Evolutionary conservation across 2,888 invertebrate species (phyloP).

Genomic region (Nomada flava): DNA sequence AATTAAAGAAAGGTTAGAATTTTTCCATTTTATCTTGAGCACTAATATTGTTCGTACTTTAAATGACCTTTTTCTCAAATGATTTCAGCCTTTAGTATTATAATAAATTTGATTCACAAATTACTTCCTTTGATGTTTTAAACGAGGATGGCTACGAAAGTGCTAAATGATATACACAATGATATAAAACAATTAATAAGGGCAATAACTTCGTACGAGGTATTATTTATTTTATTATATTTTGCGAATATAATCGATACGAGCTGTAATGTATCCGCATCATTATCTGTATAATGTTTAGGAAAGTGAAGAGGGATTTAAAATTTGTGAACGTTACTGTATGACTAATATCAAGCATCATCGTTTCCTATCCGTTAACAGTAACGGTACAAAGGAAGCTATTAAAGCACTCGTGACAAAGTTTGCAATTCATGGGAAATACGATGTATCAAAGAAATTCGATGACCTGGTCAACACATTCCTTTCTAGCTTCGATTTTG

Average conservation of each 20-base stretch:
- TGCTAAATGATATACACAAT: conserved; percentile 78
- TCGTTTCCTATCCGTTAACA: conserved; percentile 84
- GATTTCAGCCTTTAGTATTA: neutral
- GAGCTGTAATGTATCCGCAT: neutral
- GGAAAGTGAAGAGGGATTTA: conserved; percentile 83
- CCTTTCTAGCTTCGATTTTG: conserved; percentile 80
- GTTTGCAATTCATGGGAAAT: conserved; percentile 84
- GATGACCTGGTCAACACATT: conserved; percentile 80
- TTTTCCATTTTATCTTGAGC: neutral
- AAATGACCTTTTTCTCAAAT: neutral
- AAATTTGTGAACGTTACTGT: conserved; percentile 82
- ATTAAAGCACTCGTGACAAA: conserved; percentile 84
- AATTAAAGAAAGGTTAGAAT: conserved; percentile 33
- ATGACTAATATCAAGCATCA: conserved; percentile 84
- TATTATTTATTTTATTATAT: conserved; percentile 49
- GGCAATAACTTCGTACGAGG: conserved; percentile 79
- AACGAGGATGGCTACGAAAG: conserved; percentile 86
- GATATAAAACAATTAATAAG: conserved; percentile 80
- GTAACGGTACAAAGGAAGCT: conserved; percentile 83
- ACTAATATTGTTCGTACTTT: neutral
- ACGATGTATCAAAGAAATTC: conserved; percentile 84
- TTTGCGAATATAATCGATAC: neutral
- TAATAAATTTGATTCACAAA: neutral
- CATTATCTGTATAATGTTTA: conserved; percentile 31
- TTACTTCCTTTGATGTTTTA: conserved; percentile 80